These are phyloP conservation scores for Nasonovia ribisnigri DNA, from an alignment of 2,888 invertebrate genomes.

Conservation along the genomic window DNA sequence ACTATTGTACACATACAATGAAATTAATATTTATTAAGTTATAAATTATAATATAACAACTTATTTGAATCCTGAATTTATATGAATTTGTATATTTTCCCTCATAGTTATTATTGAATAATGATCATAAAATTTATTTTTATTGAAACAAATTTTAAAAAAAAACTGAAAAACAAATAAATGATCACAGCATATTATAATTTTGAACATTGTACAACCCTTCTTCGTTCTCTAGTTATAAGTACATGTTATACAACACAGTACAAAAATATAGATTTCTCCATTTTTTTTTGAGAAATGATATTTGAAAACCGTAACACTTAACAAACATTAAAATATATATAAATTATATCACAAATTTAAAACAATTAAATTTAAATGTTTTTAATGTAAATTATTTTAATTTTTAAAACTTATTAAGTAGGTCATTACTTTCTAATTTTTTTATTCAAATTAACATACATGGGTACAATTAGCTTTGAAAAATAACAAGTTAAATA, in stretches of 20 bases:
- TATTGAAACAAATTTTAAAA: neutral
- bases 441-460: neutral
- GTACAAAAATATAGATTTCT: too few relatives aligned
- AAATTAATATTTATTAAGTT: conserved; percentile 17
- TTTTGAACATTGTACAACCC: neutral
- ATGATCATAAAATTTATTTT: neutral
- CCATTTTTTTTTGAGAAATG: too few relatives aligned
- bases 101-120: neutral
- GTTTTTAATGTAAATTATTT: neutral
- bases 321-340: neutral
- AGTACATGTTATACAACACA: neutral
- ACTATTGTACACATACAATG: conserved; percentile 29
- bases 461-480: neutral
- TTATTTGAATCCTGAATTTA: neutral
- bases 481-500: neutral
- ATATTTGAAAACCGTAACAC: neutral
- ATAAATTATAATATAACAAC: neutral
- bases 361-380: neutral
- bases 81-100: neutral
- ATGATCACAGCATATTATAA: neutral
- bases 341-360: neutral
- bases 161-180: neutral
- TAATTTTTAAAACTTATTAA: neutral
- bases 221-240: neutral
- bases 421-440: neutral